phyloP scores from a whole-genome alignment of 1,140 invertebrate species.

The Cepaea nemoralis region DNA sequence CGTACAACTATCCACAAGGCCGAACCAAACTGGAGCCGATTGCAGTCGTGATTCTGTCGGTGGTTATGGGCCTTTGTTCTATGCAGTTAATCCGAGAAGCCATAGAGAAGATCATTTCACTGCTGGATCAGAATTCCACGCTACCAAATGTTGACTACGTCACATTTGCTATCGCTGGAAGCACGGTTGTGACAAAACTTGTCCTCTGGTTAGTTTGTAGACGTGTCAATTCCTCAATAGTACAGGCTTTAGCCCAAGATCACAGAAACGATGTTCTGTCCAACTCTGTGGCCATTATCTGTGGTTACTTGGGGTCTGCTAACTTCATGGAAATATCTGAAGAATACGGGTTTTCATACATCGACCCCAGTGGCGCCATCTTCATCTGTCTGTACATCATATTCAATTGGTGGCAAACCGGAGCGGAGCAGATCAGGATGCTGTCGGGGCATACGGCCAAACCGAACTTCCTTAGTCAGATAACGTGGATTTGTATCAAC shows the following conservation, averaged over 20 bases:
- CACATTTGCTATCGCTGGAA: slow-evolving; percentile 68
- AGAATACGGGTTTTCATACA: slow-evolving; percentile 58
- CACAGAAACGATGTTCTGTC: slow-evolving; percentile 74
- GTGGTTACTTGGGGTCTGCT: slow-evolving; percentile 51
- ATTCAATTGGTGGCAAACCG: slow-evolving; percentile 66
- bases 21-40: slow-evolving; percentile 73
- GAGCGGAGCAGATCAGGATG: slow-evolving; percentile 65
- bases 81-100: slow-evolving; percentile 72
- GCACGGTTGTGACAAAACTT: slow-evolving; percentile 65
- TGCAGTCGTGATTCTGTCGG: slow-evolving; percentile 70
- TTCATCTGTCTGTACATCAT: slow-evolving; percentile 71
- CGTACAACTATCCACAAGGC: slow-evolving; percentile 72
- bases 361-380: slow-evolving; percentile 74
- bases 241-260: too few species aligned
- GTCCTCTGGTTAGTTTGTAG: slow-evolving; percentile 69
- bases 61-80: slow-evolving; percentile 73
- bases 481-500: slow-evolving; percentile 69
- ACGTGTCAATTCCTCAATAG: slow-evolving; percentile 57
- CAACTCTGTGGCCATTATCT: slow-evolving; percentile 57
- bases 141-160: slow-evolving; percentile 53
- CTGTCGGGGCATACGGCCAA: slow-evolving; percentile 68
- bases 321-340: slow-evolving; percentile 46
- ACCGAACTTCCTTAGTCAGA: slow-evolving; percentile 66
- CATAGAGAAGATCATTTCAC: slow-evolving; percentile 60
- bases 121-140: slow-evolving; percentile 33